Conservation (phyloP, 2,888 invertebrate genomes). For the Petrolisthes manimaculis region DNA sequence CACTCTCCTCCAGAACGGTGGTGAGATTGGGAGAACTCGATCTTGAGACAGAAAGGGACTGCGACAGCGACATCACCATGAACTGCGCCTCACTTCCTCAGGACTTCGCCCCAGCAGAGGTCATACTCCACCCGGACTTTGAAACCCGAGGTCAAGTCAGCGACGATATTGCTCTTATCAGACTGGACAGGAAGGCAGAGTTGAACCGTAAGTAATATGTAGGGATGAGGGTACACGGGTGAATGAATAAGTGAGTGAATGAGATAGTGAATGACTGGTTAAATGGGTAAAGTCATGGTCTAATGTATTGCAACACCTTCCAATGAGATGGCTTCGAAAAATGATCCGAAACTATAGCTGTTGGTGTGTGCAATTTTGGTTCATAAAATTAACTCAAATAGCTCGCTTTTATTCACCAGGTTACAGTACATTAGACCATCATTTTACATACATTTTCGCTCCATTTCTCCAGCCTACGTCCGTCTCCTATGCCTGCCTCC, state of each 20-base stretch:
- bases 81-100: conserved; percentile 31
- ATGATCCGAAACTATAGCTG: too few relatives aligned
- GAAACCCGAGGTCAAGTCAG: conserved; percentile 15
- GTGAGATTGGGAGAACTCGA: conserved; percentile 55
- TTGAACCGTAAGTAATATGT: conserved; percentile 27
- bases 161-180: conserved; percentile 55
- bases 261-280: too few relatives aligned
- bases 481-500: neutral
- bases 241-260: neutral
- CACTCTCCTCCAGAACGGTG: neutral
- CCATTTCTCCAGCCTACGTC: neutral
- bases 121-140: conserved; percentile 37
- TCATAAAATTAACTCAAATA: too few relatives aligned
- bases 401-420: too few relatives aligned
- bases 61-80: neutral
- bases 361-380: too few relatives aligned
- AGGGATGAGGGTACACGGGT: neutral
- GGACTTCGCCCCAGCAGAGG: conserved; percentile 28
- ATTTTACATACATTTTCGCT: neutral
- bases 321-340: too few relatives aligned
- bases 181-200: conserved; percentile 41
- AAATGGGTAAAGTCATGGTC: too few relatives aligned
- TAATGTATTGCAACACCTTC: too few relatives aligned
- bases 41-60: conserved; percentile 35
- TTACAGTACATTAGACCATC: too few relatives aligned